phyloP scores from a whole-genome alignment of 2,888 invertebrate species.

The Sepioteuthis lessoniana region DNA sequence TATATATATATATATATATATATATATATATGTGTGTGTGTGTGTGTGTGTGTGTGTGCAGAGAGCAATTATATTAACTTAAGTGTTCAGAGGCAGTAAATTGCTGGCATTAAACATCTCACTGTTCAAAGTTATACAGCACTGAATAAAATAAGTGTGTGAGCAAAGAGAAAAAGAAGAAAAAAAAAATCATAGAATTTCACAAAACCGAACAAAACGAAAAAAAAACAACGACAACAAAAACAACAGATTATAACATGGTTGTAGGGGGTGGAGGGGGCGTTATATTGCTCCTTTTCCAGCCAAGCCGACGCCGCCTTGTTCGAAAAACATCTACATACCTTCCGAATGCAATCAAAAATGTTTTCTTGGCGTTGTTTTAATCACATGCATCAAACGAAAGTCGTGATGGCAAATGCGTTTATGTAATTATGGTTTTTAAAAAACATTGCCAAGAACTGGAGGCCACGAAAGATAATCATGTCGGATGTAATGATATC shows the following conservation, averaged over 20 bases:
- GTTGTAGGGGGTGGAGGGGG: background rate
- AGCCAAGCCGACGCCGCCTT: background rate
- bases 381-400: background rate
- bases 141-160: background rate
- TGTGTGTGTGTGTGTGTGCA: too few species aligned
- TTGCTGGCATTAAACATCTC: background rate
- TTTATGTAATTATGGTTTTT: conserved; percentile 1
- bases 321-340: background rate
- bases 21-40: background rate
- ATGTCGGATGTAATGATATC: conserved; percentile 18
- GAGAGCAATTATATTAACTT: background rate
- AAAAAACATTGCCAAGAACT: background rate
- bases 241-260: background rate
- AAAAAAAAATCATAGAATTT: background rate
- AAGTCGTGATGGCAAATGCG: background rate
- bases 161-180: background rate
- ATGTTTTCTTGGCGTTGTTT: conserved; percentile 4
- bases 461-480: background rate
- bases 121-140: background rate
- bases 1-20: background rate
- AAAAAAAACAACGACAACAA: too few species aligned
- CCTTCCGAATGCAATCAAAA: conserved; percentile 14
- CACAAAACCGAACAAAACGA: background rate
- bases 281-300: background rate
- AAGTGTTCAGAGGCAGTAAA: background rate